Evolutionary conservation across 2,888 invertebrate genomes (phyloP).

Genomic region (Parascotia fuliginaria): DNA sequence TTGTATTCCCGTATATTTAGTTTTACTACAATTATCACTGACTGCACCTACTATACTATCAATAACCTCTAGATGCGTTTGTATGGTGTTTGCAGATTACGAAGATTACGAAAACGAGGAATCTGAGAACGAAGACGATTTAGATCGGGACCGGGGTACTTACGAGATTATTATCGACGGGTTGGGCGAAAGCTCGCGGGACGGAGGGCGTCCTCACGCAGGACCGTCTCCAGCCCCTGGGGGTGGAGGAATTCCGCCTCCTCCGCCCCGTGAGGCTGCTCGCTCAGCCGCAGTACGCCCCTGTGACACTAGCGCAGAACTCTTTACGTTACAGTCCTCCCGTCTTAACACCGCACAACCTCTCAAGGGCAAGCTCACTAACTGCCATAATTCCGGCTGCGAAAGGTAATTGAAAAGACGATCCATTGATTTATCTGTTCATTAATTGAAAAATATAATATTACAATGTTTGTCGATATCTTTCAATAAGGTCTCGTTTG

Average conservation of each 20-base stretch:
- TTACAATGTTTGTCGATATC: too few species aligned
- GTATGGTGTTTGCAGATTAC: constrained; percentile 59
- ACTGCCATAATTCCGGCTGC: constrained; percentile 94
- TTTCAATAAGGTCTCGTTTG: too few species aligned
- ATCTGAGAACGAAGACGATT: constrained; percentile 65
- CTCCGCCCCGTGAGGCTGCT: constrained; percentile 83
- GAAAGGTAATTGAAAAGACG: constrained; percentile 90
- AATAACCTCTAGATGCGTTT: too few species aligned
- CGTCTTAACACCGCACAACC: constrained; percentile 93
- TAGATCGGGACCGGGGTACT: constrained; percentile 73
- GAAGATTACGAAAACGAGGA: constrained; percentile 79
- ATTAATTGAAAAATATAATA: too few species aligned
- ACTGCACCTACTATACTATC: too few species aligned
- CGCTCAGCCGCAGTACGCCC: constrained; percentile 88
- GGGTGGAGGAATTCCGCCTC: constrained; percentile 73
- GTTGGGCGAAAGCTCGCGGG: constrained; percentile 62
- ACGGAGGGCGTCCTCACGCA: constrained; percentile 62
- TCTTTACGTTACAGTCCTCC: constrained; percentile 93
- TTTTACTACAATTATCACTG: too few species aligned
- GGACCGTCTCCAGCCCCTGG: constrained; percentile 73
- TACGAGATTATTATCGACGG: constrained; percentile 80
- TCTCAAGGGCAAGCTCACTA: constrained; percentile 94
- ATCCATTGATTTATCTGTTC: too few species aligned
- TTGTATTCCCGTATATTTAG: too few species aligned
- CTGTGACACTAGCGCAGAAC: constrained; percentile 94